Evolutionary conservation across 2,113 vertebrate species (phyloP).

Genomic region (Herpailurus yagouaroundi): DNA sequence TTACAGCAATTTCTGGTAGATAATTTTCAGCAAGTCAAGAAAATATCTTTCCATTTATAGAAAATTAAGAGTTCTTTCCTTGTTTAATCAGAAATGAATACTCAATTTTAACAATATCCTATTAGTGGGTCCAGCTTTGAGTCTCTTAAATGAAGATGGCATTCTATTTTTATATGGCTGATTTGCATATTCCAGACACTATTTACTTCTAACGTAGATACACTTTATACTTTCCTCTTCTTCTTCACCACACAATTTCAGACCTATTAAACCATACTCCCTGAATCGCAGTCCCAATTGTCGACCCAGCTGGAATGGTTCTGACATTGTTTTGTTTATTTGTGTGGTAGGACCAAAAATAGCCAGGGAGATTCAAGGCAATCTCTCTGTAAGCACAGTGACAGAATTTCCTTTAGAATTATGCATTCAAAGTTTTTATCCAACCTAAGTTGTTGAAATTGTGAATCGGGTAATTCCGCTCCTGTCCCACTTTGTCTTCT

Average conservation of each 20-base stretch:
- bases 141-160: background rate
- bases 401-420: background rate
- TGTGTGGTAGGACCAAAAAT: background rate
- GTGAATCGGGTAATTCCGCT: background rate
- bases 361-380: background rate
- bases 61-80: conserved; percentile 38
- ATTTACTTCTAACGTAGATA: background rate
- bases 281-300: background rate
- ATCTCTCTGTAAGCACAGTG: background rate
- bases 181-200: background rate
- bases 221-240: background rate
- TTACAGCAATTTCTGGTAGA: conserved; percentile 63
- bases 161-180: background rate
- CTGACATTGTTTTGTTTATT: background rate
- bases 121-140: background rate
- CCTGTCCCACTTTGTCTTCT: background rate
- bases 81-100: conserved; percentile 26
- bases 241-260: background rate
- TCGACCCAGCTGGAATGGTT: background rate
- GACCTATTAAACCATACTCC: background rate
- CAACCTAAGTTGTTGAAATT: background rate
- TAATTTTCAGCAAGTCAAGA: conserved; percentile 58
- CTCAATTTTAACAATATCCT: conserved; percentile 38
- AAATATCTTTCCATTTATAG: conserved; percentile 53
- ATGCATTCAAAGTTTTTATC: background rate